Evolutionary conservation across 2,113 vertebrate species (phyloP).

Genomic region (Illadopsis cleaveri): DNA sequence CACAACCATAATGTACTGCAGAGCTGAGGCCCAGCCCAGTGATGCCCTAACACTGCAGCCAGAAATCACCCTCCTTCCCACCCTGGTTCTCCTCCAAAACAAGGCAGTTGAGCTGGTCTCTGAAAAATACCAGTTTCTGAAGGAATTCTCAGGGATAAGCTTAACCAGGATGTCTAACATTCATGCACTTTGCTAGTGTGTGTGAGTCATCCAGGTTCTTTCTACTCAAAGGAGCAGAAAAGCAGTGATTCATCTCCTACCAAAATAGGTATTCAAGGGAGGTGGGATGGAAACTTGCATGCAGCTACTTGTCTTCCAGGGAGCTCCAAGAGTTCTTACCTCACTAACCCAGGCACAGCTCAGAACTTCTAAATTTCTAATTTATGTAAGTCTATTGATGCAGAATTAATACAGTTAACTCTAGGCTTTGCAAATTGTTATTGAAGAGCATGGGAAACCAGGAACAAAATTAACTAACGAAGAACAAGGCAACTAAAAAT

Average conservation of each 20-base stretch:
- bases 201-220: conserved; percentile 14
- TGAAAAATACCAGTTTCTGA: not conserved
- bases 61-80: not conserved
- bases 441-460: not conserved
- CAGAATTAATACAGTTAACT: not conserved
- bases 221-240: not conserved
- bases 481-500: not conserved
- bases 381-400: not conserved
- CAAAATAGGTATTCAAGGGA: not conserved
- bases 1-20: not conserved
- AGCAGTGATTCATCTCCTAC: conserved; percentile 8
- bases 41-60: no score
- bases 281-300: not conserved
- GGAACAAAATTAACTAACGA: not conserved
- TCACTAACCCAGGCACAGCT: not conserved
- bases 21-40: not conserved
- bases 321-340: not conserved
- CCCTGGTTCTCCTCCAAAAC: not conserved
- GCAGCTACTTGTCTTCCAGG: not conserved
- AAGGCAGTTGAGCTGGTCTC: accelerated
- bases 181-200: not conserved
- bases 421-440: not conserved
- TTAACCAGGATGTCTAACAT: not conserved
- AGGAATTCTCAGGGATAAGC: not conserved
- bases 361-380: not conserved